Evolutionary conservation across 2,113 vertebrate genomes (phyloP), one percentile per base, ranked within the genome.

Genomic region (Canis aureus): DNA sequence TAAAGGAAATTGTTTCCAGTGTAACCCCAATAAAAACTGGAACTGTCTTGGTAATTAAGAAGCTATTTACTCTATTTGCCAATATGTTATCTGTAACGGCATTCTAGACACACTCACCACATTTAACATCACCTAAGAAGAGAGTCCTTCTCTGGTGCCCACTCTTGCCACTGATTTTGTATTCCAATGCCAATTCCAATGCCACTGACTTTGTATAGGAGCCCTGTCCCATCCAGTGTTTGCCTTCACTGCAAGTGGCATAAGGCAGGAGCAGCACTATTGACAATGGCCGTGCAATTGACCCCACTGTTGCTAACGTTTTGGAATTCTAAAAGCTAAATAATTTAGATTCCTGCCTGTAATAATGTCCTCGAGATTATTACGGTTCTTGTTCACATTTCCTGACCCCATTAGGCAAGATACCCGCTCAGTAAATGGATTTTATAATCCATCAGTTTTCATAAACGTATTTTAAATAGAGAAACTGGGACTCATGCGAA

Each of bases 371-470:
- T 95, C 6, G 4, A 22, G 19, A 60, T 86, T 82, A 74, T 73
- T 73, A 60, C 27, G 43, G 81, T 57, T 27, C 11, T 57, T 35
- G 35, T 82, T 74, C 57, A 79, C 38, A 93, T 92, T 82, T 92
- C 89, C 80, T 78, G 80, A 69, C 38, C 59, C 76, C 64, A 81
- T 86, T 23, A 89, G 85, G 32, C 85, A 60, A 84, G 49, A 78
- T 43, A 64, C 20, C 17, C 53, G 3, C n/a, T 64, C n/a, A 55
- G 55, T 64, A 93, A 91, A 35, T 20, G 51, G 73, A 67, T 29
- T 87, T 96, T 81, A 66, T n/a, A 91, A 93, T 79, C 19, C 27
- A 64, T 79, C 59, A 27, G 19, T 60, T 95, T 96, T 83, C 60
- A 59, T 73, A 35, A 3, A 67, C 25, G 53, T 82, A 19, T 38